Base-by-base conservation (phyloP, 2,888 invertebrate species). In the Smittia sp. region DNA sequence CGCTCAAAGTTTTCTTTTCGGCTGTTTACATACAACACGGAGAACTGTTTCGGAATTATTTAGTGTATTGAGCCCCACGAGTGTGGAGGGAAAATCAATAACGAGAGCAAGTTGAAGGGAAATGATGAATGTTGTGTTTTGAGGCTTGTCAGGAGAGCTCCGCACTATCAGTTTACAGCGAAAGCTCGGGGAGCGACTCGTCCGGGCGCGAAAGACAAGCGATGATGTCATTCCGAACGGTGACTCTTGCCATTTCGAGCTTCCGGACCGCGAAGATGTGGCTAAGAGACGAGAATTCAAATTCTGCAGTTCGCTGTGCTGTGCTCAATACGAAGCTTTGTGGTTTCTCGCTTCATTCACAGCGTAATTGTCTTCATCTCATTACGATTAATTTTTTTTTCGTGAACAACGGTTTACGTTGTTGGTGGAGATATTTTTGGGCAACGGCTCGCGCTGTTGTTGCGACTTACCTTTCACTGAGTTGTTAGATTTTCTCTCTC, bases 401-500 rank as follows among this genome's bases (percentile, higher is more conserved):
- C 6, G 58, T 58, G 58, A 58, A 58, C 22, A 20, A 58, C 58
- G 9, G 58, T 58, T 58, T 22, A n/a, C n/a, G n/a, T n/a, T n/a
- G n/a, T n/a, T n/a, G n/a, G n/a, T n/a, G n/a, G n/a, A n/a, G n/a
- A n/a, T 18, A 13, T 58, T 22, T 58, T 58, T 58, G 58, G 58
- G 58, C 18, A 58, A 9, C n/a, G 7, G 22, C 22, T 58, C 13
- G 39, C 13, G 39, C 39, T 46, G 18, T 58, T 58, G 58, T 58
- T 58, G 58, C 22, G 9, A 58, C 58, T 18, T 22, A 58, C 58
- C 58, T 58, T 58, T 58, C 58, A 58, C 58, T 58, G n/a, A n/a
- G 52, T n/a, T 18, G 58, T 58, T 58, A 58, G 58, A 20, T 22
- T 52, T 52, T 52, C 38, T 38, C n/a, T n/a, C n/a, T 38, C 38